Evolutionary conservation across 30 jellyfish, hydroid and myxozoan genomes (phyloP).

Genomic region (Mastigias papua): DNA sequence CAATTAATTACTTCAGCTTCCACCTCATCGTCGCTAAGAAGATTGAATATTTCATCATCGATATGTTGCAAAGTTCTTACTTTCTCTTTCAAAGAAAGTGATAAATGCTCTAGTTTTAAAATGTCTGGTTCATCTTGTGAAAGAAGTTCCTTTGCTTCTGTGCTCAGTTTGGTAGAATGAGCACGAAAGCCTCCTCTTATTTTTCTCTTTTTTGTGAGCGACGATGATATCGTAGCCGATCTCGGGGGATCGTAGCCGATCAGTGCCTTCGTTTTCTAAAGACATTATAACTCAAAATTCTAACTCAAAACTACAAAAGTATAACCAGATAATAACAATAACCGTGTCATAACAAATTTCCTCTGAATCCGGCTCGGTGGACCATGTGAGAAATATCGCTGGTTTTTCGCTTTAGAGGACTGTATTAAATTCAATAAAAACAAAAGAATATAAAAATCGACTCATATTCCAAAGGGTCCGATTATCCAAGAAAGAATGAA

Average conservation of each 20-base stretch:
- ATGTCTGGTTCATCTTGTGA: background rate
- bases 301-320: background rate
- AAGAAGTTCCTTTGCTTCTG: background rate
- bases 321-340: background rate
- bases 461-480: too few species aligned
- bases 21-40: constrained; percentile 19
- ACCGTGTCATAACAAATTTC: background rate
- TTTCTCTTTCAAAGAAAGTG: constrained; percentile 4
- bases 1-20: constrained; percentile 32
- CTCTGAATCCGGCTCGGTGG: background rate
- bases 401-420: too few species aligned
- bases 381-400: too few species aligned
- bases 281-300: background rate
- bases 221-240: background rate
- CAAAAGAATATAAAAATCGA: too few species aligned
- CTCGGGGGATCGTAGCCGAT: background rate
- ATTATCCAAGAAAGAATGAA: too few species aligned
- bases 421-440: too few species aligned
- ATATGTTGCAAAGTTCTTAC: constrained; percentile 1
- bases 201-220: background rate
- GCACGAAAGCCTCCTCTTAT: constrained; percentile 1
- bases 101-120: background rate
- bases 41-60: constrained; percentile 41
- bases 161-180: background rate
- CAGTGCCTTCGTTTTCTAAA: background rate